Base-by-base conservation (phyloP, 2,797 vertebrate species). In the Acanthornis magna region DNA sequence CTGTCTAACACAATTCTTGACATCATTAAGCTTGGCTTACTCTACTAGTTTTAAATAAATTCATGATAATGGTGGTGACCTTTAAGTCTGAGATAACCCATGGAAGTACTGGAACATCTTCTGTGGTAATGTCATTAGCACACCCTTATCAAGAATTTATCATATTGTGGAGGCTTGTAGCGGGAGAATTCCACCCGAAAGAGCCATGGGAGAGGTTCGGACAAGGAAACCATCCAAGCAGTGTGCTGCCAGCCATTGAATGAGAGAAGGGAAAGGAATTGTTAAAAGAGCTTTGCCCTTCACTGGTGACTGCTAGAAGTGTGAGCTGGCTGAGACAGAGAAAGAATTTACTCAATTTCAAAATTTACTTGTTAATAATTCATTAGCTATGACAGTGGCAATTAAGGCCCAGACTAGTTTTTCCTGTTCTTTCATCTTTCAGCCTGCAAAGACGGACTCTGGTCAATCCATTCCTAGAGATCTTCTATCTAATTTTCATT, bases 311-410 rank as follows among this genome's bases (percentile, higher is more conserved):
- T 63, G 42, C 73, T 75, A 89, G 43, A 77, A 93, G 8, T 27
- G 30, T 0, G 2, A 93, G 29, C 50, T 85, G 34, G 11, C 17
- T 77, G 40, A 94, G 72, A 67, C 15, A 82, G 45, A 72, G 63
- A n/a, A 82, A 85, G 91, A 57, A 93, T 96, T 92, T 93, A 92
- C 84, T 55, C 71, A 57, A 38, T 80, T 96, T 89, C 57, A 74
- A 94, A 79, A 93, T 96, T 95, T 96, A 87, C 68, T 87, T 89
- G 14, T 97, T 93, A 95, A 96, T 93, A 85, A 96, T 96, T 95
- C 65, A 92, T 71, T 91, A 92, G 57, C 34, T 93, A 43, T 96
- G 91, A 93, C 72, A 93, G 53, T 62, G 54, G 61, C 61, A 93
- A 95, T 93, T 96, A 95, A 89, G 47, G 1, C 38, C 21, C 45